These are phyloP conservation scores for Chaetura pelagica DNA, from an alignment of 2,113 vertebrate genomes.

Conservation along the genomic window DNA sequence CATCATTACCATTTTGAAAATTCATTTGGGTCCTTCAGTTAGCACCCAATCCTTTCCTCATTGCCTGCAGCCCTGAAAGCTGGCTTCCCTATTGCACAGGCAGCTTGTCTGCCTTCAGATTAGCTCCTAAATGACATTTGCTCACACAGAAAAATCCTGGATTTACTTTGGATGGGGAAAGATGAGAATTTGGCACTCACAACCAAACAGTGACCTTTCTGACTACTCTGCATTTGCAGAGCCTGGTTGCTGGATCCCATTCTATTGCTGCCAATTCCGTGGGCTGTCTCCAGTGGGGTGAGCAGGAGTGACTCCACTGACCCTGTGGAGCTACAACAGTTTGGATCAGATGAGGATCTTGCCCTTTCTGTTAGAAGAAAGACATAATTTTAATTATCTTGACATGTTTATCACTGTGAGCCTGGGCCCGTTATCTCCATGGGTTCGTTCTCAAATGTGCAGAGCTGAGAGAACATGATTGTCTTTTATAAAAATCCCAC, in stretches of 20 bases:
- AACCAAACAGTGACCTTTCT: background rate
- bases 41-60: background rate
- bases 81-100: background rate
- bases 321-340: background rate
- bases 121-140: background rate
- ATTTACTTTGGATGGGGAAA: conserved; percentile 46
- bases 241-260: background rate
- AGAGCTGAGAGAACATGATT: background rate
- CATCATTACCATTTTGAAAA: background rate
- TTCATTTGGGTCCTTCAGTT: background rate
- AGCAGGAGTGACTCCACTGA: background rate
- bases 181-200: conserved; percentile 40
- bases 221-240: background rate
- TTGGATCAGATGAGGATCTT: conserved; percentile 16
- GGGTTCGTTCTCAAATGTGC: conserved; percentile 6
- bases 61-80: background rate
- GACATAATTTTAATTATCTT: conserved; percentile 50
- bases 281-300: background rate
- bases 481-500: background rate
- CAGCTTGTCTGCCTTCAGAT: background rate
- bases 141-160: background rate
- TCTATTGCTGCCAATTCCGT: background rate
- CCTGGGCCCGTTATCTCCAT: background rate
- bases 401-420: conserved; percentile 52
- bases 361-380: conserved; percentile 40